Percentiles rank a stretch among this genome's conserved stretches.
Evolutionary conservation across 2,888 invertebrate species (phyloP).

Genomic region (Argynnis bischoffii): DNA sequence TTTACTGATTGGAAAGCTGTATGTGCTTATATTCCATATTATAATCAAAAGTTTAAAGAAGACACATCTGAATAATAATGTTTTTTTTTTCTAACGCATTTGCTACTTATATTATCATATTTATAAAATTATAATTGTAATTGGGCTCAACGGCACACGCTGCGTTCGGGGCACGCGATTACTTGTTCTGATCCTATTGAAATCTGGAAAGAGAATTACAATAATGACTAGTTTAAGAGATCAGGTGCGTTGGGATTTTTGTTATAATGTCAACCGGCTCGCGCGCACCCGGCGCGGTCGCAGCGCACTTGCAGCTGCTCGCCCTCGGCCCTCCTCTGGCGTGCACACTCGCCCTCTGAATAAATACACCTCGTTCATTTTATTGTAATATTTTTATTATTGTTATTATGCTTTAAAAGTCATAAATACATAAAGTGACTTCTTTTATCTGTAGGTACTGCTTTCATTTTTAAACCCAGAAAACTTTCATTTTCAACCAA

Average conservation of each 20-base stretch:
- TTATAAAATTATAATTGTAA: slow-evolving; percentile 25
- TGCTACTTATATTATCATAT: slow-evolving; percentile 17
- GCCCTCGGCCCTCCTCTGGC: slow-evolving; percentile 56
- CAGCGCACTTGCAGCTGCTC: slow-evolving; percentile 72
- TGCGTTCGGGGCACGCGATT: slow-evolving; percentile 31
- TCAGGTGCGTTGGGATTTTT: slow-evolving; percentile 79
- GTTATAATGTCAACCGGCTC: slow-evolving; percentile 70
- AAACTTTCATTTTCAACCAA: no score
- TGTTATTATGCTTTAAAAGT: slow-evolving; percentile 32
- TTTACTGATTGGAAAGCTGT: slow-evolving; percentile 90
- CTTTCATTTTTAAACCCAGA: neutral
- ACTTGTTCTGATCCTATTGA: slow-evolving; percentile 31
- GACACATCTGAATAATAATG: slow-evolving; percentile 14
- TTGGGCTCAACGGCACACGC: slow-evolving; percentile 22
- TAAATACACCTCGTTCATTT: slow-evolving; percentile 62
- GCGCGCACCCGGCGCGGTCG: slow-evolving; percentile 65
- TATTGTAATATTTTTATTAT: slow-evolving; percentile 53
- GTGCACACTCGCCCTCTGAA: slow-evolving; percentile 64
- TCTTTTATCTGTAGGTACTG: neutral
- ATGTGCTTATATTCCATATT: slow-evolving; percentile 87
- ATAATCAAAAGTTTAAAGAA: slow-evolving; percentile 84
- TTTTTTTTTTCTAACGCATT: neutral
- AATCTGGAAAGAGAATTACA: slow-evolving; percentile 42
- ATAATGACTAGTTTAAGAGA: slow-evolving; percentile 71
- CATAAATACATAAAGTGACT: slow-evolving; percentile 11